phyloP scores from a whole-genome alignment of 1,140 invertebrate species.

The Ostrea denselamellosa region DNA sequence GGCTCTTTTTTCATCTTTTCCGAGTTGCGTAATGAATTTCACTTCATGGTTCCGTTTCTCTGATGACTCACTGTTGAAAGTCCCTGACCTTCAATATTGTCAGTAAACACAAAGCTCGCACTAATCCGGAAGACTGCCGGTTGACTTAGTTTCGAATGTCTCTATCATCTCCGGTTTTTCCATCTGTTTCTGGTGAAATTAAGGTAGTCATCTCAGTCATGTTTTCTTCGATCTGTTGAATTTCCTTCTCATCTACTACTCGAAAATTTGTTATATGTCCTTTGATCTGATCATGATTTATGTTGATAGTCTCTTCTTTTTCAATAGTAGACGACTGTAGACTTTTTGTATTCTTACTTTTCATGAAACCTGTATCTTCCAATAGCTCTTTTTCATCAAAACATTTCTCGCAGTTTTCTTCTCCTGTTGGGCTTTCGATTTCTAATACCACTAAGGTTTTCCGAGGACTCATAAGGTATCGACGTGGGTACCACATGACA shows the following conservation, averaged over 20 bases:
- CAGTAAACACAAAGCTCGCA: too few relatives aligned
- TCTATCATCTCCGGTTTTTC: not conserved
- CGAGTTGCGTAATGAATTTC: too few relatives aligned
- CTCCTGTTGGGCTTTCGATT: not conserved
- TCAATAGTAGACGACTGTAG: not conserved
- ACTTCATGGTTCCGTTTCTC: too few relatives aligned
- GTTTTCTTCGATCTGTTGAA: not conserved
- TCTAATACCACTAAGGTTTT: not conserved
- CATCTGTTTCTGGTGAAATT: not conserved
- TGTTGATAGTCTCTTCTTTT: too few relatives aligned
- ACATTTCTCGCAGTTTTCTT: not conserved
- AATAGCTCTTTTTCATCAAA: not conserved
- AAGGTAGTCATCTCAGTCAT: not conserved
- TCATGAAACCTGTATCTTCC: not conserved
- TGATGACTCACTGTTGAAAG: too few relatives aligned
- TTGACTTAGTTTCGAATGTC: not conserved
- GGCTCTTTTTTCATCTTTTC: too few relatives aligned
- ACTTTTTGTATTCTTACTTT: not conserved
- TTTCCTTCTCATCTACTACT: not conserved
- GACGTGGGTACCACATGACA: conserved; percentile 48
- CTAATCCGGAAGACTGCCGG: too few relatives aligned
- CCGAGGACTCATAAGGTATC: not conserved
- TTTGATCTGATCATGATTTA: not conserved
- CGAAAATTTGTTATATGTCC: not conserved
- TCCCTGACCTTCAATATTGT: too few relatives aligned